phyloP scores from a whole-genome alignment of 2,113 vertebrate species.

The Anarhynchus alexandrinus region DNA sequence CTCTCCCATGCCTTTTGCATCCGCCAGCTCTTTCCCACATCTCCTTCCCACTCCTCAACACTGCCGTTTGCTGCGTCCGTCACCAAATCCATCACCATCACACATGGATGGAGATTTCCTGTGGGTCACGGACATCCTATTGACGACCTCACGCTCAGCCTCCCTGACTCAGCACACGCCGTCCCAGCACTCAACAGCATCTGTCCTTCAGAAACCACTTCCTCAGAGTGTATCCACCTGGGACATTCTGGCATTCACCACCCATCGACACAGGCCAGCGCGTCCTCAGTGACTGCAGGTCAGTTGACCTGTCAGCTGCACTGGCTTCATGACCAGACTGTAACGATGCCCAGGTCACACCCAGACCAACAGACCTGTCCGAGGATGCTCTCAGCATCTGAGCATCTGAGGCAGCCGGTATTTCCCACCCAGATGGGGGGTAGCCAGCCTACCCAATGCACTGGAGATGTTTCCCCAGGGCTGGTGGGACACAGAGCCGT shows the following conservation, averaged over 20 bases:
- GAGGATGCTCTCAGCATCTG: background rate
- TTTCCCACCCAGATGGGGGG: background rate
- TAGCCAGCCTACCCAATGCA: background rate
- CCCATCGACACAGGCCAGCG: accelerated
- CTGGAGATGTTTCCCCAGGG: background rate
- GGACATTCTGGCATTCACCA: background rate
- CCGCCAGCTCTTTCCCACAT: background rate
- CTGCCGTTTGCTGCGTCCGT: background rate
- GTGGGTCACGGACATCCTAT: background rate
- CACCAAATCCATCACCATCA: background rate
- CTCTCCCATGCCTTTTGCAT: background rate
- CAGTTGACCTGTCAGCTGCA: background rate
- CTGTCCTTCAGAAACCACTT: background rate
- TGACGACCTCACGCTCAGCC: background rate
- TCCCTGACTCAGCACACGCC: background rate
- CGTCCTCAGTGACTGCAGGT: background rate
- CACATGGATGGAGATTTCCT: background rate
- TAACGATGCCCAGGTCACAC: accelerated
- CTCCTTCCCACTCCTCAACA: background rate
- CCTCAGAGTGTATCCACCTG: background rate
- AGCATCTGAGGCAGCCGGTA: background rate
- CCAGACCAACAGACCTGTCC: background rate
- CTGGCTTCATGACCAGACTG: background rate
- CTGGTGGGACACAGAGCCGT: background rate
- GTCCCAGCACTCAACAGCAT: background rate